Evolutionary conservation across 2,888 invertebrate species (phyloP), one percentile per base, ranked within the genome.

Genomic region (Argyresthia goedartella): DNA sequence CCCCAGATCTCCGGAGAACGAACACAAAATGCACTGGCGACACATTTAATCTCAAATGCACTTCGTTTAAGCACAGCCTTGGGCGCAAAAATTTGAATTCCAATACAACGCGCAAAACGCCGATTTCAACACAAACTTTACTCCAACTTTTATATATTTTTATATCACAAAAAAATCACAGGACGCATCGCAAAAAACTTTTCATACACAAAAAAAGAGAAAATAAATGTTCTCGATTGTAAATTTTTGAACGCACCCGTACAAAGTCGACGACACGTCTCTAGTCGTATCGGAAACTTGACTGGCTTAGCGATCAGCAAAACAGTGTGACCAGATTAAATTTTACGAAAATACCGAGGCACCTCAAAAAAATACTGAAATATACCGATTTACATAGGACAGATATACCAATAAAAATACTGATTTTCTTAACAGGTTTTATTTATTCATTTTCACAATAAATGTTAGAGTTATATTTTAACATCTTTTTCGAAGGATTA

Each of bases 171-270:
- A 39, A 39, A 39, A 11, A 39, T 4, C 39, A 39, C 39, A 39
- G 39, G n/a, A 16, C 46, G 46, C 46, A n/a, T 16, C 16, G 25
- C 25, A 16, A 46, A n/a, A 25, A 10, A 46, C 25, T 46, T 46
- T 46, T 16, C 16, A 16, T 16, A 46, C 33, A 46, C 16, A 14
- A n/a, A 13, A 13, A 9, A 25, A 9, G 6, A 33, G n/a, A 33
- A 46, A 46, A 33, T 7, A n/a, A 46, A 33, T 39, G 2, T 16
- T 44, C 15, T 16, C 44, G 25, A 25, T 10, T n/a, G 33, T 25
- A 35, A 48, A 35, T 49, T 45, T 54, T 54, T 36, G 52, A 65
- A 78, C 80, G 66, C 75, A 82, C 82, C 81, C 76, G 50, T 15
- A 39, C n/a, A 58, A 65, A 63, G 65, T 69, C 25, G 25, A 25